Conservation (phyloP, 2,797 vertebrate species). For the Enteromius viviparus region DNA sequence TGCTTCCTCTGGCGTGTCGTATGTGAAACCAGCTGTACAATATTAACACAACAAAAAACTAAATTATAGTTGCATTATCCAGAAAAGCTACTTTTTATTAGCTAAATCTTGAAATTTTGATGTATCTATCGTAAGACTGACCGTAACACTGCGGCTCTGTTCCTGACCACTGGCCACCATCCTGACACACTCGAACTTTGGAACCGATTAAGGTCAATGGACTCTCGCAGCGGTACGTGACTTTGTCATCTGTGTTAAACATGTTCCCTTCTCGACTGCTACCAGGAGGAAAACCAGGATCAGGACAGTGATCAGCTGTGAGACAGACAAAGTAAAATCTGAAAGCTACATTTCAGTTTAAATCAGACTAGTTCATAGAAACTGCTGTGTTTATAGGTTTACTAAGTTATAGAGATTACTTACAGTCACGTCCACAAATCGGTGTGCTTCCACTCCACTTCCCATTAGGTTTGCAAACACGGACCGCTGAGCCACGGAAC, state of each 20-base stretch:
- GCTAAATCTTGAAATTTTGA: background rate
- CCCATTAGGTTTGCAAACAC: constrained; percentile 71
- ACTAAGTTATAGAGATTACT: constrained; percentile 51
- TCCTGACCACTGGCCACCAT: constrained; percentile 74
- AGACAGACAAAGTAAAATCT: background rate
- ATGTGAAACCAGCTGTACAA: constrained; percentile 54
- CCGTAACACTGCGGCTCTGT: constrained; percentile 76
- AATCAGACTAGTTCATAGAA: background rate
- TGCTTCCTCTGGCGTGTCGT: constrained; percentile 59
- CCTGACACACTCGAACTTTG: constrained; percentile 69
- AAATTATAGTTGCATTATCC: no score
- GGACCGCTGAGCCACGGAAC: constrained; percentile 67
- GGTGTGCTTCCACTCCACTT: constrained; percentile 74
- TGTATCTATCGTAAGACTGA: no score
- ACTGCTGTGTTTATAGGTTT: background rate
- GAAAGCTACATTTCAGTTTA: background rate
- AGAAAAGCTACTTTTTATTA: background rate
- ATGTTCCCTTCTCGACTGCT: constrained; percentile 66
- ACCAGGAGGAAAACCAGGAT: constrained; percentile 77
- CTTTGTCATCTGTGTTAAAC: constrained; percentile 71
- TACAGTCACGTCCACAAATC: constrained; percentile 73
- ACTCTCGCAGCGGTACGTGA: constrained; percentile 72
- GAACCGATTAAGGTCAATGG: constrained; percentile 74
- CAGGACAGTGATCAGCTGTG: constrained; percentile 72
- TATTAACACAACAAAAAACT: background rate